Base-by-base conservation (phyloP, 1,140 invertebrate genomes). In the Bilobella aurantiaca region DNA sequence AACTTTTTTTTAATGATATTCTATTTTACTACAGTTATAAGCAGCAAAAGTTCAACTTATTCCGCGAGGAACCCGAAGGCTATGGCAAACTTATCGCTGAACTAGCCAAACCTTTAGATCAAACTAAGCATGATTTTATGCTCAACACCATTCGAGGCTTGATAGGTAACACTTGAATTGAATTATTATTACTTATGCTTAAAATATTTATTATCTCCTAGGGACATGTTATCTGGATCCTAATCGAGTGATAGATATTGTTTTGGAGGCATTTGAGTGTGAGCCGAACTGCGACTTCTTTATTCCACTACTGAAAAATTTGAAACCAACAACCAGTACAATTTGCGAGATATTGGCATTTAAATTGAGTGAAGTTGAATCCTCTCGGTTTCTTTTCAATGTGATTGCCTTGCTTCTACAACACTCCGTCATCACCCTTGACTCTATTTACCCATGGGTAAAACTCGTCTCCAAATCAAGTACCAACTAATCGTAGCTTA, bases 201-300 rank as follows among this genome's bases (percentile, higher is more conserved):
- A 21, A 58, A 12, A 46, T 69, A 47, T 14, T 32, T 28, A 28
- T 21, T 64, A n/a, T 25, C 29, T 53, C 16, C 61, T 77, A 95
- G 95, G 96, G 75, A 97, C 93, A 78, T 99, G 99, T 76, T 97
- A 98, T 81, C 83, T 99, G 74, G 96, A 99, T 80, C 97, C 97
- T 23, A 99, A 99, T 77, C 82, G 97, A 74, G 95, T 98, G 0
- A 79, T 99, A 65, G 96, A 99, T 76, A 87, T 98, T 62, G 89
- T 99, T 67, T 80, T 99, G 64, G 96, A 99, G 79, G 90, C 91
- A 16, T 98, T 99, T 82, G 96, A 99, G 78, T 89, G 87, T 70
- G 85, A 89, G 64, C 86, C 88, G 5, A 75, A 83, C 49, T 68
- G 75, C 60, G 65, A 78, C 16, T 81, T 93, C 70, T 96, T 93